phyloP scores from a whole-genome alignment of 2,888 invertebrate species.

The Eupeodes latifasciatus region DNA sequence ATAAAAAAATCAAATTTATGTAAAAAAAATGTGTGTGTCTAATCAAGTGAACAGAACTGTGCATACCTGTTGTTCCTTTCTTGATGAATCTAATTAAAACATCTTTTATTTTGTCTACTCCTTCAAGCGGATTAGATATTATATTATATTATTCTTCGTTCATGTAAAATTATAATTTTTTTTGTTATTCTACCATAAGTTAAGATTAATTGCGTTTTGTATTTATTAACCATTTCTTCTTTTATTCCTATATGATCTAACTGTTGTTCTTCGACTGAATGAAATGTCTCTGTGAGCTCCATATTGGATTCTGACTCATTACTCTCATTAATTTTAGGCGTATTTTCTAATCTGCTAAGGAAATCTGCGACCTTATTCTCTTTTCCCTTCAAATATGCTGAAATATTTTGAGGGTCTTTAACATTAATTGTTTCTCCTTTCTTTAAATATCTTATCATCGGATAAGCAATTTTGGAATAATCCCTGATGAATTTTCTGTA shows the following conservation, averaged over 20 bases:
- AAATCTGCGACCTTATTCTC: constrained; percentile 71
- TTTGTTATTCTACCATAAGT: constrained; percentile 25
- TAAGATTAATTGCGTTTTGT: constrained; percentile 56
- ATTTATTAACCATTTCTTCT: constrained; percentile 51
- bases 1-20: too few relatives aligned
- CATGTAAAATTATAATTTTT: constrained; percentile 33
- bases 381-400: constrained; percentile 64
- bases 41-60: too few relatives aligned
- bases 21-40: too few relatives aligned
- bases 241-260: constrained; percentile 51
- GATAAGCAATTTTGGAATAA: too few relatives aligned
- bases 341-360: constrained; percentile 68
- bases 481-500: constrained; percentile 57
- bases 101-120: constrained; percentile 50
- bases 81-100: constrained; percentile 52
- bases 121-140: constrained; percentile 58
- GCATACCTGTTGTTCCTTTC: constrained; percentile 15
- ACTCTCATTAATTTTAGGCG: constrained; percentile 38
- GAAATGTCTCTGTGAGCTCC: too few relatives aligned
- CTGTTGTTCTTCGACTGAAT: constrained; percentile 35
- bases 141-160: constrained; percentile 55
- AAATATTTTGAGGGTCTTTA: constrained; percentile 61
- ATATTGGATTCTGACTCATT: constrained; percentile 55
- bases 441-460: constrained; percentile 66
- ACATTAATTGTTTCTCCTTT: constrained; percentile 51